Evolutionary conservation across 2,113 vertebrate species (phyloP).

Genomic region (Ochotona curzoniae): DNA sequence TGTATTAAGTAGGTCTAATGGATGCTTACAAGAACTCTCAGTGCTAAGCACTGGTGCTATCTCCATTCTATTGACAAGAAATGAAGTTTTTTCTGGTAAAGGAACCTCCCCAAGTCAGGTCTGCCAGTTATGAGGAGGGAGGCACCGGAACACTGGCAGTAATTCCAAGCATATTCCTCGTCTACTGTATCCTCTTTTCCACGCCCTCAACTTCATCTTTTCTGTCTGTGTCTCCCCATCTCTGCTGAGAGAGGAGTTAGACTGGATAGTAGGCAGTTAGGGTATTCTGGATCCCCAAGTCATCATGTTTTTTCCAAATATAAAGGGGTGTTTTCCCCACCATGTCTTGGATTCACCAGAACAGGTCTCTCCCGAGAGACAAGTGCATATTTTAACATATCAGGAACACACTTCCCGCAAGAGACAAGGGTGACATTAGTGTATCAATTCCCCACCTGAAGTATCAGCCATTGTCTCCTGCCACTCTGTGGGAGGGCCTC

Average conservation of each 20-base stretch:
- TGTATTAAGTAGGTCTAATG: background rate
- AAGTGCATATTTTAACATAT: too few species aligned
- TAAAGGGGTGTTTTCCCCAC: too few species aligned
- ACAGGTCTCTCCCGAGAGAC: too few species aligned
- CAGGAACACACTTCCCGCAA: too few species aligned
- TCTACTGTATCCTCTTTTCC: background rate
- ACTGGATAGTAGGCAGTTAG: too few species aligned
- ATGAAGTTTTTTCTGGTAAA: background rate
- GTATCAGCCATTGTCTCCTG: too few species aligned
- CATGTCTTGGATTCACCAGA: too few species aligned
- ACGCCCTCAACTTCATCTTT: rapidly evolving
- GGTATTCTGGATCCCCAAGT: too few species aligned
- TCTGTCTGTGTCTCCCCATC: background rate
- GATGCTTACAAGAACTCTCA: background rate
- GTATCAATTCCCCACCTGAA: too few species aligned
- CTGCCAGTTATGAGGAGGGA: background rate
- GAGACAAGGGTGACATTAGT: too few species aligned
- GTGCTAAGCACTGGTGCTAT: background rate
- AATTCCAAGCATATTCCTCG: background rate
- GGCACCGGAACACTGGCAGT: rapidly evolving
- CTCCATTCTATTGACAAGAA: background rate
- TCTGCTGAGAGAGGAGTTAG: background rate
- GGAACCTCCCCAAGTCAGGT: background rate
- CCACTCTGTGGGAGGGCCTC: too few species aligned
- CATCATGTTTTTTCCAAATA: too few species aligned